Conservation (phyloP, 2,888 invertebrate genomes). For the Brachyptera putata region DNA sequence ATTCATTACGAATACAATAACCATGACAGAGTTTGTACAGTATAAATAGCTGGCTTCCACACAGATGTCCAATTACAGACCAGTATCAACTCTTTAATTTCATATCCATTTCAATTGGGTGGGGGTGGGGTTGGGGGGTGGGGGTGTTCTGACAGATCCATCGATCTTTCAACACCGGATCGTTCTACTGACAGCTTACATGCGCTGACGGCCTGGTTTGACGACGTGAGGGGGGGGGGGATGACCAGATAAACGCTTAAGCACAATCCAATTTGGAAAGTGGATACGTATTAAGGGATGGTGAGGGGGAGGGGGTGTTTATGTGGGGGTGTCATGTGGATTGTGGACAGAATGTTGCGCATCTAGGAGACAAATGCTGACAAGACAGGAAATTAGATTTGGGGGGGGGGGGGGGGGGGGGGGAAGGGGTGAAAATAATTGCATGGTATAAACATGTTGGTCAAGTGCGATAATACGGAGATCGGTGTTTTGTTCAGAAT, state of each 20-base stretch:
- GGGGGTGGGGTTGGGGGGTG: no score
- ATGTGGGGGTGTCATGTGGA: constrained; percentile 8
- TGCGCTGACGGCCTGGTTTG: constrained; percentile 11
- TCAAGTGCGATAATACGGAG: no score
- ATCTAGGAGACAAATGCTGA: background rate
- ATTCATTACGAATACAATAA: constrained; percentile 12
- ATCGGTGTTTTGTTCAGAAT: no score
- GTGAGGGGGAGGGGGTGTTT: background rate
- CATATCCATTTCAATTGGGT: constrained; percentile 32
- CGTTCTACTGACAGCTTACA: constrained; percentile 29
- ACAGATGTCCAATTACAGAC: constrained; percentile 30
- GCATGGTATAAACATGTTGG: no score
- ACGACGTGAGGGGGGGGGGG: constrained; percentile 3
- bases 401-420: background rate
- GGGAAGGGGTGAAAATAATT: background rate
- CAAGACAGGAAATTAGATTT: background rate
- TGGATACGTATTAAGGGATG: no score
- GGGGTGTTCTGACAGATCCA: constrained; percentile 27
- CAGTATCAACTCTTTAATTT: constrained; percentile 30
- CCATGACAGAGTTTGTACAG: background rate
- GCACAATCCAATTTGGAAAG: constrained; percentile 32
- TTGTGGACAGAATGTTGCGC: constrained; percentile 2
- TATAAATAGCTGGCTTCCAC: background rate
- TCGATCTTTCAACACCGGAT: constrained; percentile 28
- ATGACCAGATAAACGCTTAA: constrained; percentile 27